Base-by-base conservation (phyloP, 1,140 invertebrate species). In the Leptinotarsa texana region DNA sequence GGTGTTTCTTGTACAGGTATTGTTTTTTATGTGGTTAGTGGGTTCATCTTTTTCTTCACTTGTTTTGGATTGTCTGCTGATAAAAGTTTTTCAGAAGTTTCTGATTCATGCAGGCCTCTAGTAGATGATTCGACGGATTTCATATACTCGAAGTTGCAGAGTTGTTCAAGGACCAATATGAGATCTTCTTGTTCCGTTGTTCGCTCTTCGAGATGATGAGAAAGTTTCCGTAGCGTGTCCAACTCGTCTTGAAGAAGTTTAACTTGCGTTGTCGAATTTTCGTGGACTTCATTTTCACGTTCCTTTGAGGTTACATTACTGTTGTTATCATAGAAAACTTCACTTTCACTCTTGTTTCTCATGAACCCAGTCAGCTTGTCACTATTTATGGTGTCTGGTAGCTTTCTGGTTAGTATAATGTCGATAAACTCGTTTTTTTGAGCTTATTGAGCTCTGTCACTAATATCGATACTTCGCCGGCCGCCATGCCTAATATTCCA, bases 221-320 rank as follows among this genome's bases (percentile, higher is more conserved):
- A 15, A 57, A 57, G 51, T 15, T 57, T 57, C 5, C 13, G 17
- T 57, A 57, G n/a, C 13, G 51, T 57, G 0, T 57, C 51, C 17
- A 5, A 57, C 51, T 57, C n/a, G 17, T 57, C 51, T 57, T 57
- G 51, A 57, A 57, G 51, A 57, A 57, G 17, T 13, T 13, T 13
- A 57, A 57, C 13, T 57, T 57, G 51, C 17, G n/a, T 57, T 57
- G 17, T 57, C 3, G 3, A 57, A 57, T 57, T 57, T 13, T 57
- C n/a, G 17, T 18, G 17, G 51, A 57, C 51, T 57, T 57, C 17
- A n/a, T 57, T 57, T 57, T 18, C 51, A 57, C 13, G 51, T 57
- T 57, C 51, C 51, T n/a, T 57, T 57, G 51, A 57, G 51, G 51
- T 57, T 57, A 57, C 13, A 13, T 57, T 57, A 57, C n/a, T 57